These are phyloP conservation scores for Bombyx huttoni DNA, from an alignment of 2,888 invertebrate genomes.

Conservation along the genomic window DNA sequence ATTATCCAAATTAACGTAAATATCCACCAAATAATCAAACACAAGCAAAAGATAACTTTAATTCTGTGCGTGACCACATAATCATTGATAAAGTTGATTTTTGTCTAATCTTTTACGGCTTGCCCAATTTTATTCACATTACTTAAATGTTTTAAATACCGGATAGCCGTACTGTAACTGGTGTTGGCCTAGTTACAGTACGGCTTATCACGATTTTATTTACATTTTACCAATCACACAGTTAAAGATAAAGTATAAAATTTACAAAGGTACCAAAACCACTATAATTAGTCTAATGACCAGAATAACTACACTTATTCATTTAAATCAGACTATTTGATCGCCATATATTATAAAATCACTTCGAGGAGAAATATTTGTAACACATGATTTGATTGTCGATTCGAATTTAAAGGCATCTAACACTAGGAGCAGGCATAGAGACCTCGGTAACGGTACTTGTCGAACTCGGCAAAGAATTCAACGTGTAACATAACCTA, in stretches of 20 bases:
- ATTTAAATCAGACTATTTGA: too few species aligned
- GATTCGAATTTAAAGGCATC: too few species aligned
- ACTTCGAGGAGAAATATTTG: too few species aligned
- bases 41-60: slow-evolving; percentile 17
- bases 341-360: too few species aligned
- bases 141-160: not conserved
- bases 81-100: slow-evolving; percentile 20
- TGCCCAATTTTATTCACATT: not conserved
- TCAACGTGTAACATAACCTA: too few species aligned
- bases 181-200: not conserved
- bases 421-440: too few species aligned
- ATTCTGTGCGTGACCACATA: slow-evolving; percentile 31
- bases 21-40: not conserved
- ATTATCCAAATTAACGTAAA: not conserved
- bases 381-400: too few species aligned
- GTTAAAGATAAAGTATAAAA: not conserved
- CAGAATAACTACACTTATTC: not conserved
- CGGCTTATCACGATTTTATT: not conserved
- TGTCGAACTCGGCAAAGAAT: too few species aligned
- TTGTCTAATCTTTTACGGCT: not conserved
- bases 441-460: too few species aligned
- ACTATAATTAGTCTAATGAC: not conserved
- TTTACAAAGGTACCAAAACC: not conserved
- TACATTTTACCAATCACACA: not conserved
- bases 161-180: not conserved